These are phyloP conservation scores for Acipenser ruthenus DNA, from an alignment of 2,797 vertebrate species.

Conservation along the genomic window DNA sequence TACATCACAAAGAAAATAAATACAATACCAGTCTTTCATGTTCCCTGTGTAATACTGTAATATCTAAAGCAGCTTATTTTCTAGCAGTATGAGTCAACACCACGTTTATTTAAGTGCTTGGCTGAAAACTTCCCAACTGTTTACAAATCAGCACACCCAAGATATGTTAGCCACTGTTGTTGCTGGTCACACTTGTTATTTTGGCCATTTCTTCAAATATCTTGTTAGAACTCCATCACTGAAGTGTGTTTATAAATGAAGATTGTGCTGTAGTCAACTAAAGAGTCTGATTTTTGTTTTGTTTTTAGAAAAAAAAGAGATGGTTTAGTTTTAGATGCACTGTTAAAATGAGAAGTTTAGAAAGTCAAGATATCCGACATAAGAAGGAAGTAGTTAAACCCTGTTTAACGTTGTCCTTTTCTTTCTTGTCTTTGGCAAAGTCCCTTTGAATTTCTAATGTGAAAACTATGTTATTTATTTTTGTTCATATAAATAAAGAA, in stretches of 20 bases:
- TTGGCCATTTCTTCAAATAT: not conserved
- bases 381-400: conserved; percentile 3
- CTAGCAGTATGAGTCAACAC: no score
- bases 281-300: no score
- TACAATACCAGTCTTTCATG: no score
- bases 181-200: not conserved
- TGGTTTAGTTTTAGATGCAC: not conserved
- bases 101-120: no score
- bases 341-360: not conserved
- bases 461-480: conserved; percentile 66
- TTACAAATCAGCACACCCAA: not conserved
- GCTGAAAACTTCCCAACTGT: no score
- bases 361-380: no score
- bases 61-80: no score
- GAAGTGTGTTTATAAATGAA: not conserved
- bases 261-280: no score
- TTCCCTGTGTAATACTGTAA: no score
- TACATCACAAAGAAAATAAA: no score
- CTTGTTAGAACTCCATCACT: not conserved
- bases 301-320: no score
- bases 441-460: conserved; percentile 54
- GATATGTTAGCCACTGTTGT: not conserved
- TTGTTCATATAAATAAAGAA: conserved; percentile 49
- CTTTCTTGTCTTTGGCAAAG: conserved; percentile 33
- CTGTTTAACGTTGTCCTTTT: conserved; percentile 32